Percentiles rank a stretch among this genome's conserved stretches.
Conservation (phyloP, 1,140 invertebrate species). For the Dreissena rostriformis region DNA sequence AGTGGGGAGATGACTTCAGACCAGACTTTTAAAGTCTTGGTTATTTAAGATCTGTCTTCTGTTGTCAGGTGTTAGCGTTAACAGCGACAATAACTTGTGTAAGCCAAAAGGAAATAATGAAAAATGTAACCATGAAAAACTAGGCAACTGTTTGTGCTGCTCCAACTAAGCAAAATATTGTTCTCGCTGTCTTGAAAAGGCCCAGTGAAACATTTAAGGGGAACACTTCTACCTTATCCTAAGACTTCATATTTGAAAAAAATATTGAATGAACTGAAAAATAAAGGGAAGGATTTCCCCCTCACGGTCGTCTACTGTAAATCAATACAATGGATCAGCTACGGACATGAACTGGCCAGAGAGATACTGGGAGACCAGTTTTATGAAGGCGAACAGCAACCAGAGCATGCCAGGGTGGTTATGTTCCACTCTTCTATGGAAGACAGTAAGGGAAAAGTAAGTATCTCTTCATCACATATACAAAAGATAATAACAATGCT, state of each 20-base stretch:
- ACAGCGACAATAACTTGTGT: conserved; percentile 28
- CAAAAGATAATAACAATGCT: no score
- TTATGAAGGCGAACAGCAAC: conserved; percentile 3
- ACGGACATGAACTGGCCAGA: conserved; percentile 29
- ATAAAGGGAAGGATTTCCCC: neutral
- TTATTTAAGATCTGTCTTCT: conserved; percentile 12
- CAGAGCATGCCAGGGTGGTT: conserved; percentile 26
- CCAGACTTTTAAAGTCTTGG: neutral
- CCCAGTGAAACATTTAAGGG: conserved; percentile 23
- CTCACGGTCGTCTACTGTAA: conserved; percentile 28
- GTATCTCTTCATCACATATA: no score
- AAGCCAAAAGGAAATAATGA: neutral
- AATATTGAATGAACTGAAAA: conserved; percentile 16
- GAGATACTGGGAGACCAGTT: conserved; percentile 22
- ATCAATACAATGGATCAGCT: conserved; percentile 35
- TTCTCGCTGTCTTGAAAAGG: neutral
- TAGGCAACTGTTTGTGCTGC: neutral
- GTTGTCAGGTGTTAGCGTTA: conserved; percentile 9
- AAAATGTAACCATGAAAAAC: neutral
- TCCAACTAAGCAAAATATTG: conserved; percentile 29
- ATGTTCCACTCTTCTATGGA: conserved; percentile 44
- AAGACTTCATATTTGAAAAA: conserved; percentile 28
- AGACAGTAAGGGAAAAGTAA: conserved; percentile 11
- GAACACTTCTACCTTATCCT: conserved; percentile 10
- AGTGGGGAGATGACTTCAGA: conserved; percentile 40